These are phyloP conservation scores for Nematopogon swammerdamellus DNA, from an alignment of 2,888 invertebrate species.

Conservation along the genomic window DNA sequence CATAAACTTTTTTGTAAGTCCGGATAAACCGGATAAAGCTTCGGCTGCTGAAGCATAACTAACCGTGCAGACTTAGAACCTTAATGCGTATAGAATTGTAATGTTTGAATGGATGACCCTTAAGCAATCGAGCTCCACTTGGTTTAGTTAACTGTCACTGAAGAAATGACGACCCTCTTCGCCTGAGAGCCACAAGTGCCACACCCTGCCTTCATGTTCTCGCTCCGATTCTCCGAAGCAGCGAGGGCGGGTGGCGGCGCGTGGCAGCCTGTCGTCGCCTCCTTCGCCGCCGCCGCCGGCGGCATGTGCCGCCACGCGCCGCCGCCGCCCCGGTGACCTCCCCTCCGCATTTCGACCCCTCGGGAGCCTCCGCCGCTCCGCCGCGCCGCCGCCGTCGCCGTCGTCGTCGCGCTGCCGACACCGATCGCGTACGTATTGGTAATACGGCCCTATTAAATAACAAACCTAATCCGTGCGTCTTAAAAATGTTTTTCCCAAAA, in stretches of 20 bases:
- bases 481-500: too few relatives aligned
- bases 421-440: slow-evolving; percentile 1
- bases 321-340: slow-evolving; percentile 3
- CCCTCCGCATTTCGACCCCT: neutral
- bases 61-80: too few relatives aligned
- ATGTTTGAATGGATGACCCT: too few relatives aligned
- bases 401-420: neutral
- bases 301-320: neutral
- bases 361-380: neutral
- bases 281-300: neutral
- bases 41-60: too few relatives aligned
- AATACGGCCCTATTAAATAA: too few relatives aligned
- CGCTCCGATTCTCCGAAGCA: neutral
- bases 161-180: neutral
- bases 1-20: too few relatives aligned
- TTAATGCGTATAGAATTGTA: too few relatives aligned
- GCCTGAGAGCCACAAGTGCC: slow-evolving; percentile 3
- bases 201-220: neutral
- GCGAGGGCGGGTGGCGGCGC: neutral
- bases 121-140: too few relatives aligned
- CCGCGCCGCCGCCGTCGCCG: slow-evolving; percentile 3
- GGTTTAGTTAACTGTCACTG: too few relatives aligned
- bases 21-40: too few relatives aligned
- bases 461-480: too few relatives aligned
- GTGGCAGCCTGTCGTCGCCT: neutral